Base-by-base conservation (phyloP, 37 sponge, comb jelly and placozoan genomes). In the Aplysina aerophoba region DNA sequence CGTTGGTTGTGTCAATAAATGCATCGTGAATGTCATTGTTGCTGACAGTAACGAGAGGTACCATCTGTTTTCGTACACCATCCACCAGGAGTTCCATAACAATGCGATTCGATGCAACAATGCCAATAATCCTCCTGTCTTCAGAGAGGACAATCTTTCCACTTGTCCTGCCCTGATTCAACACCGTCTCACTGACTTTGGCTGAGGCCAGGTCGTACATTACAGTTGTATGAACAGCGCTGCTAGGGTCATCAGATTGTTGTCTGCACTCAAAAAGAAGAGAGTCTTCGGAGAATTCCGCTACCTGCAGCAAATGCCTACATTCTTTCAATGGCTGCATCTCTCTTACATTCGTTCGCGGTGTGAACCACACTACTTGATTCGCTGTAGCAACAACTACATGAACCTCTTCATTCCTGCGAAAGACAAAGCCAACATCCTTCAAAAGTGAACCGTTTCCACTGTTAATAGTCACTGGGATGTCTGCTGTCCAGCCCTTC, bases 71-170 rank as follows among this genome's bases (percentile, higher is more conserved):
- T 8, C 14, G 2, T 44, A 1, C 1, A 41, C 25, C 15, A 22
- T 69, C 15, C 13, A 31, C 30, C 71, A 30, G 40, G 24, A 13
- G 22, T 24, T 44, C 50, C 17, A 75, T 50, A 5, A 36, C 78
- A 75, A 75, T 75, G 20, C 54, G 20, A 53, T 75, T 22, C 15
- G 25, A 5, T 19, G 25, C 15, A 24, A 75, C 54, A 75, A 5
- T 75, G 11, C 22, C 78, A 38, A 75, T 12, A 44, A 75, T 40
- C 14, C 50, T 41, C 16, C 16, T 24, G 25, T 75, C 78, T 14
- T 75, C 53, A 41, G 78, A 75, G 20, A 36, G 13, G 54, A 75
- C 0, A 1, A 75, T 17, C 25, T 75, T 75, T 16, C 78, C 78
- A 40, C 37, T 40, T 3, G 20, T 40, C 17, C 78, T 17, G 36